phyloP scores from a whole-genome alignment of 2,113 vertebrate genomes.

The Leptobrachium ailaonicum region DNA sequence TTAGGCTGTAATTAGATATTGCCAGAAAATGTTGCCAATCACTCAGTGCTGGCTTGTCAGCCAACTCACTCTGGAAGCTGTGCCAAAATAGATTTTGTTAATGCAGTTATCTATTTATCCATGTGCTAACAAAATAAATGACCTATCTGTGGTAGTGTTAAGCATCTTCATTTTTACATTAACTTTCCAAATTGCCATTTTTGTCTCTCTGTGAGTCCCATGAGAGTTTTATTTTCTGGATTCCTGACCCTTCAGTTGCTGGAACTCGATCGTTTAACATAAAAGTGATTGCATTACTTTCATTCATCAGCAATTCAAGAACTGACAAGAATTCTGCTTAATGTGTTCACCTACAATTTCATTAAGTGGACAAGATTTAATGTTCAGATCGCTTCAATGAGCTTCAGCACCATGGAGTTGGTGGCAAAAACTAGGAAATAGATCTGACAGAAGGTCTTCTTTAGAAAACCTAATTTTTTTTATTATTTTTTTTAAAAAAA shows the following conservation, averaged over 20 bases:
- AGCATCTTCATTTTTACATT: constrained; percentile 34
- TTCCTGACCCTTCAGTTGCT: not conserved
- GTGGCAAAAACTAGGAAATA: too few species aligned
- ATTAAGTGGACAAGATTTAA: not conserved
- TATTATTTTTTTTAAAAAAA: too few species aligned
- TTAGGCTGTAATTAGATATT: constrained; percentile 28
- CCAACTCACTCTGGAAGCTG: constrained; percentile 2
- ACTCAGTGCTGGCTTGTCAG: constrained; percentile 12
- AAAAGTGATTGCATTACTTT: not conserved
- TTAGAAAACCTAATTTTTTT: too few species aligned
- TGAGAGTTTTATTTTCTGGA: not conserved
- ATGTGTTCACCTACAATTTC: not conserved
- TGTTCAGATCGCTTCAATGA: too few species aligned
- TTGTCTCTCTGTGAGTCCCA: not conserved
- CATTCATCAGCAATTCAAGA: not conserved
- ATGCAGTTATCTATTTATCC: constrained; percentile 30
- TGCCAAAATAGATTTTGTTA: constrained; percentile 26
- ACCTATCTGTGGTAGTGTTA: constrained; percentile 24
- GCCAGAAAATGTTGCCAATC: constrained; percentile 22
- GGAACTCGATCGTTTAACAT: not conserved
- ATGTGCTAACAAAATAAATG: constrained; percentile 29
- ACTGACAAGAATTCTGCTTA: not conserved
- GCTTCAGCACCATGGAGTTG: too few species aligned
- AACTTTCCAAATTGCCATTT: constrained; percentile 30
- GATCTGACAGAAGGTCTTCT: too few species aligned